phyloP scores from a whole-genome alignment of 2,113 vertebrate genomes.

The Eira barbara region DNA sequence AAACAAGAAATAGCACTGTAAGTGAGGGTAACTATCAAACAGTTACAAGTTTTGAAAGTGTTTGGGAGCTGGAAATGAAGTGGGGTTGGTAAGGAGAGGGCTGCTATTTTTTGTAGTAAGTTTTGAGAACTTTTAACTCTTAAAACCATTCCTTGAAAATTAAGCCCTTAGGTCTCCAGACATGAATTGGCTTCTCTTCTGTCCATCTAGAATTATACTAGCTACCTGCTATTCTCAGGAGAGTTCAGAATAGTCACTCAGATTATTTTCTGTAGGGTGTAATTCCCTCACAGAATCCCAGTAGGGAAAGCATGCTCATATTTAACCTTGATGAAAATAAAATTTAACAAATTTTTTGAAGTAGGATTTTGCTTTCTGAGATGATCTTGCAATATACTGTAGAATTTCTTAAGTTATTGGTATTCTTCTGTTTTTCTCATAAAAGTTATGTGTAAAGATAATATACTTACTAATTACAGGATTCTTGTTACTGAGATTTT shows the following conservation, averaged over 20 bases:
- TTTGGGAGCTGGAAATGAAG: not conserved
- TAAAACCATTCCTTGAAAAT: not conserved
- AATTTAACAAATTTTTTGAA: not conserved
- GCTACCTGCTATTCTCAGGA: not conserved
- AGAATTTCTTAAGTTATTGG: not conserved
- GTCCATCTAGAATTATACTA: not conserved
- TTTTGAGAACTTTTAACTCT: not conserved
- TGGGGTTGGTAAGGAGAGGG: not conserved
- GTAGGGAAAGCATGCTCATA: not conserved
- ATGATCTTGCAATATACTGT: not conserved
- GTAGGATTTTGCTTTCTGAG: not conserved
- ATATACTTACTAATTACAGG: not conserved
- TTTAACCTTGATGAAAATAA: constrained; percentile 16
- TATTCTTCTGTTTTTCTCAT: not conserved
- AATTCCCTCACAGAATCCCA: not conserved
- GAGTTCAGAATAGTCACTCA: not conserved
- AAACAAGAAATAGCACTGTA: not conserved
- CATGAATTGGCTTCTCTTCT: not conserved
- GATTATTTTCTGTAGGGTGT: not conserved
- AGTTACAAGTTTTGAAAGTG: not conserved
- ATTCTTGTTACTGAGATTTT: constrained; percentile 10
- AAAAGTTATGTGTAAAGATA: not conserved
- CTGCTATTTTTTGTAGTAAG: not conserved
- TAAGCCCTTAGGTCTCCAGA: not conserved
- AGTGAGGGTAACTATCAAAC: not conserved